Percentiles rank a stretch among this genome's conserved stretches.
These are phyloP conservation scores for Diachasma alloeum DNA, from an alignment of 1,140 invertebrate species.

Conservation along the genomic window DNA sequence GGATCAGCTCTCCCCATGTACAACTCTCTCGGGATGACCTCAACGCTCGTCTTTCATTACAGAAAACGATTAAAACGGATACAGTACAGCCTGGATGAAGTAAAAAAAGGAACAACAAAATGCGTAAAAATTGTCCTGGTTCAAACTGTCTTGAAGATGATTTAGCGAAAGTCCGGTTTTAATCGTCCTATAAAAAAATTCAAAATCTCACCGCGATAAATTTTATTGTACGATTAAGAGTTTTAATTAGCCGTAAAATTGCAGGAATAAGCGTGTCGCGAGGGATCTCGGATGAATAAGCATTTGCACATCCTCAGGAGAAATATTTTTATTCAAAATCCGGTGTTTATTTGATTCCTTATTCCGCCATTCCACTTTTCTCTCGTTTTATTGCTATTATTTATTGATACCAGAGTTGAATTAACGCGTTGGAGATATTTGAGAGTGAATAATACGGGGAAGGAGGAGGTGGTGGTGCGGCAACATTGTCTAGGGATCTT, in stretches of 20 bases:
- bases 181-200: neutral
- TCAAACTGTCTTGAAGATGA: neutral
- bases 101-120: neutral
- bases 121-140: neutral
- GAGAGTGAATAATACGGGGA: neutral
- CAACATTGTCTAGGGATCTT: slow-evolving; percentile 34
- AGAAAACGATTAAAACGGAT: neutral
- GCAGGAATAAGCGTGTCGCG: neutral
- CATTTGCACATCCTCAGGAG: neutral
- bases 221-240: slow-evolving; percentile 16
- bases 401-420: neutral
- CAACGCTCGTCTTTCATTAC: neutral
- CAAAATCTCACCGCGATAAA: slow-evolving; percentile 29
- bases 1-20: too few relatives aligned
- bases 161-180: neutral
- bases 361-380: neutral
- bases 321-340: neutral
- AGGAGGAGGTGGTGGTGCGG: too few relatives aligned
- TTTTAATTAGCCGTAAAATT: slow-evolving; percentile 37
- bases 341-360: neutral
- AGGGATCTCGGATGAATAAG: neutral
- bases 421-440: neutral
- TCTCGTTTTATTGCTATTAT: neutral
- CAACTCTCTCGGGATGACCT: neutral
- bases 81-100: too few relatives aligned